These are phyloP conservation scores for Emydocephalus ijimae DNA, from an alignment of 2,113 vertebrate species.

Conservation along the genomic window DNA sequence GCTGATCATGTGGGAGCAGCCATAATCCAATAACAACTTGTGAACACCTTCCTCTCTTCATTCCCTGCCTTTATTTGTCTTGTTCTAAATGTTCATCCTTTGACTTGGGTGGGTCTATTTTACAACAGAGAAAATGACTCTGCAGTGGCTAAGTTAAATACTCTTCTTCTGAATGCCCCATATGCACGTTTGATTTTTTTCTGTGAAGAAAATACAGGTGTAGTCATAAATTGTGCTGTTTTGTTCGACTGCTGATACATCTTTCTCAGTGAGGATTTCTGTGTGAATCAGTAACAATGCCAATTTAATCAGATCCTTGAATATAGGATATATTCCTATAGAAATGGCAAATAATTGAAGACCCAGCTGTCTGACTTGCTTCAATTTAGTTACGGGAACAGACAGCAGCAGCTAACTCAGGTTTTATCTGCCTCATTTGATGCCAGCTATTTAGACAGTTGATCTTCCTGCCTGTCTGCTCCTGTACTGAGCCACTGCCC, in stretches of 20 bases:
- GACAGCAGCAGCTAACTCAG: not conserved
- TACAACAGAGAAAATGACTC: not conserved
- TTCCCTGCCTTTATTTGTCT: not conserved
- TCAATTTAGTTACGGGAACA: not conserved
- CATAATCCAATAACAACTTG: not conserved
- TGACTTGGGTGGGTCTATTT: not conserved
- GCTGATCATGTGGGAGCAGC: not conserved
- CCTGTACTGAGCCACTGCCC: not conserved
- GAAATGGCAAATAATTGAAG: not conserved
- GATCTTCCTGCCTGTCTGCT: not conserved
- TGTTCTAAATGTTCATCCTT: not conserved
- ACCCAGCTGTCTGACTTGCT: not conserved
- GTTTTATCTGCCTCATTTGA: not conserved
- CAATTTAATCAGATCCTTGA: not conserved
- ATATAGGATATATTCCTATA: not conserved
- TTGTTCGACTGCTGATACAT: not conserved
- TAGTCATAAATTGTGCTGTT: not conserved
- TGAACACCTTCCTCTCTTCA: not conserved
- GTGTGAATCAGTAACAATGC: not conserved
- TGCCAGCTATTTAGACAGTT: not conserved
- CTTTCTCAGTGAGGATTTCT: not conserved
- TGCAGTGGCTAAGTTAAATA: not conserved
- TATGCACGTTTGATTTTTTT: not conserved
- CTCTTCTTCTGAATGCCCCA: not conserved
- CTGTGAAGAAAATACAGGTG: not conserved